Conservation (phyloP, 2,113 vertebrate species). For the Limanda limanda region DNA sequence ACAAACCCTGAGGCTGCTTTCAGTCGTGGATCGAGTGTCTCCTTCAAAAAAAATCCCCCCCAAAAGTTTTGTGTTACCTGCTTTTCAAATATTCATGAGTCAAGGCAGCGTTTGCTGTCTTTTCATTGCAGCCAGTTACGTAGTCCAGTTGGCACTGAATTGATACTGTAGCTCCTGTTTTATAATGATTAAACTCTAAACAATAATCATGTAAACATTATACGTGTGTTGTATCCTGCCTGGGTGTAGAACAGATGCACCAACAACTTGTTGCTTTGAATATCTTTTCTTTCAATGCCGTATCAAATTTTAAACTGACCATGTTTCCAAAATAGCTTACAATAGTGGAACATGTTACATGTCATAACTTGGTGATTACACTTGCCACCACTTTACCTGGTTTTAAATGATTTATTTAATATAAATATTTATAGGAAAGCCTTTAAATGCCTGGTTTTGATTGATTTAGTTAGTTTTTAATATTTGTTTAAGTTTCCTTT, state of each 20-base stretch:
- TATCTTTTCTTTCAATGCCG: not conserved
- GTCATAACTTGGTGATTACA: too few relatives aligned
- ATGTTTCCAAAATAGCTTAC: too few relatives aligned
- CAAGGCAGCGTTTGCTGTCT: constrained; percentile 68
- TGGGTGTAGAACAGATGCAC: not conserved
- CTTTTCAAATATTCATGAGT: constrained; percentile 78
- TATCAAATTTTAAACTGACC: not conserved
- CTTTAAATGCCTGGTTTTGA: too few relatives aligned
- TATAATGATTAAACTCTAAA: too few relatives aligned
- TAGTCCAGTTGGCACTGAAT: not conserved
- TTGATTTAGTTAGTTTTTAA: too few relatives aligned
- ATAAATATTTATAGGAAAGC: too few relatives aligned
- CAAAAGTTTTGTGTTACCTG: constrained; percentile 80
- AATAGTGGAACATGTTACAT: too few relatives aligned
- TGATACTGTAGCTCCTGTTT: too few relatives aligned
- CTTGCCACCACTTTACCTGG: too few relatives aligned
- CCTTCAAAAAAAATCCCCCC: constrained; percentile 75
- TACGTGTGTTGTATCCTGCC: not conserved
- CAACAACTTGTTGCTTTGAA: not conserved
- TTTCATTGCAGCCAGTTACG: not conserved
- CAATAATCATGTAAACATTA: not conserved
- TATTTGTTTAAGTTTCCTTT: too few relatives aligned
- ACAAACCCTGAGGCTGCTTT: constrained; percentile 77
- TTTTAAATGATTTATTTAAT: too few relatives aligned
- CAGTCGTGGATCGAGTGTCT: constrained; percentile 79